These are phyloP conservation scores for Antigone vipio DNA, from an alignment of 2,113 vertebrate species.

Conservation along the genomic window DNA sequence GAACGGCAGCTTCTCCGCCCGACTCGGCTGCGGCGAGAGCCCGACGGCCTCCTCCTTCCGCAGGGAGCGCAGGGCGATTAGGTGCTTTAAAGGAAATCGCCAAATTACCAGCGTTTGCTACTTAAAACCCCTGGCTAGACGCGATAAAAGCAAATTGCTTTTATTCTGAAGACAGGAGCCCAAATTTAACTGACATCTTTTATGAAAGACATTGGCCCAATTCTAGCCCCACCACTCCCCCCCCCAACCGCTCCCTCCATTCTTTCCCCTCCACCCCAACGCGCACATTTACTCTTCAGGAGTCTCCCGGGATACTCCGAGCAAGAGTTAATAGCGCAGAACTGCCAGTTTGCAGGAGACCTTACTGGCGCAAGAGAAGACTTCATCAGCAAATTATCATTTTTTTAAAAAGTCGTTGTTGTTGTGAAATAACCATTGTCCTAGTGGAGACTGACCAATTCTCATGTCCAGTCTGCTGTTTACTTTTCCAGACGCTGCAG, in stretches of 20 bases:
- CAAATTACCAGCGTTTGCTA: background rate
- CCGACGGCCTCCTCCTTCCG: background rate
- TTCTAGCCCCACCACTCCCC: background rate
- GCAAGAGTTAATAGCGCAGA: background rate
- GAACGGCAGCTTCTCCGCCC: too few species aligned
- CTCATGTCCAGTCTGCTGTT: background rate
- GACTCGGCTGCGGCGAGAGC: too few species aligned
- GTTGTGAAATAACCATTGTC: background rate
- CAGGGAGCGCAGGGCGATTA: background rate
- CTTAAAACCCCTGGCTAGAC: background rate
- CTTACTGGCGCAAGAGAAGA: background rate
- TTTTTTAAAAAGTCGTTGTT: background rate
- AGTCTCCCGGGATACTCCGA: background rate
- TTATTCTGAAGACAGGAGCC: background rate
- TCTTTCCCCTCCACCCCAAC: background rate
- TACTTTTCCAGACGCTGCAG: background rate
- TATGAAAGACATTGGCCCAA: background rate
- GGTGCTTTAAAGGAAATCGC: background rate
- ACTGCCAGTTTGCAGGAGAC: background rate
- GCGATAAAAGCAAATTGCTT: background rate
- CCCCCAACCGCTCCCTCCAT: background rate
- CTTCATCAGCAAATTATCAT: too few species aligned
- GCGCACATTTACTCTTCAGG: fast-evolving
- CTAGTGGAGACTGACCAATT: background rate
- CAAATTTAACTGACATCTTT: background rate